Evolutionary conservation across 2,113 vertebrate species (phyloP).

Genomic region (Eudyptes chrysolophus): DNA sequence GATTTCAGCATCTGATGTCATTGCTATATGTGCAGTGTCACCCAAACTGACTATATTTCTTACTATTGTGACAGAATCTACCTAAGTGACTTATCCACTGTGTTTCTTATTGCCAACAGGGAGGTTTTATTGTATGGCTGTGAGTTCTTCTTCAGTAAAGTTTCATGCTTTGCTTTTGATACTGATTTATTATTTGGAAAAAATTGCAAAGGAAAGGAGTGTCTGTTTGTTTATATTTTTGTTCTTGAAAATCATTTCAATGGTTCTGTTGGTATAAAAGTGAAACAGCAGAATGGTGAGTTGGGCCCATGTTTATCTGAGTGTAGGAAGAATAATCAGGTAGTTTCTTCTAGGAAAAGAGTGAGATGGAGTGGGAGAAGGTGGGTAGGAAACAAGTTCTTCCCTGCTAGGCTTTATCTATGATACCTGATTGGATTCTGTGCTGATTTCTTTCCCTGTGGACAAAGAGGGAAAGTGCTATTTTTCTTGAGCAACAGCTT

Average conservation of each 20-base stretch:
- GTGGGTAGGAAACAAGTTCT: background rate
- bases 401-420: background rate
- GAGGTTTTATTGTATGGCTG: background rate
- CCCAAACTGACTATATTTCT: background rate
- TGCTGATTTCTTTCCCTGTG: background rate
- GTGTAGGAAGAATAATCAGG: background rate
- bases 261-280: background rate
- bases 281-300: background rate
- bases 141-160: background rate
- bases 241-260: fast-evolving
- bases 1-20: background rate
- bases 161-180: background rate
- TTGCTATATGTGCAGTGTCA: background rate
- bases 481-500: background rate
- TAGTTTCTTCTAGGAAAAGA: background rate
- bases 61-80: background rate
- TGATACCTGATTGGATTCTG: background rate
- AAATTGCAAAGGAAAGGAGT: background rate
- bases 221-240: background rate
- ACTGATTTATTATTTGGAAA: background rate
- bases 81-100: background rate
- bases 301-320: background rate
- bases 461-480: background rate
- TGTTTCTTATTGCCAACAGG: background rate
- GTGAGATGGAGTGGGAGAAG: background rate